phyloP scores from a whole-genome alignment of 2,797 vertebrate genomes.

The Tragopan temminckii region DNA sequence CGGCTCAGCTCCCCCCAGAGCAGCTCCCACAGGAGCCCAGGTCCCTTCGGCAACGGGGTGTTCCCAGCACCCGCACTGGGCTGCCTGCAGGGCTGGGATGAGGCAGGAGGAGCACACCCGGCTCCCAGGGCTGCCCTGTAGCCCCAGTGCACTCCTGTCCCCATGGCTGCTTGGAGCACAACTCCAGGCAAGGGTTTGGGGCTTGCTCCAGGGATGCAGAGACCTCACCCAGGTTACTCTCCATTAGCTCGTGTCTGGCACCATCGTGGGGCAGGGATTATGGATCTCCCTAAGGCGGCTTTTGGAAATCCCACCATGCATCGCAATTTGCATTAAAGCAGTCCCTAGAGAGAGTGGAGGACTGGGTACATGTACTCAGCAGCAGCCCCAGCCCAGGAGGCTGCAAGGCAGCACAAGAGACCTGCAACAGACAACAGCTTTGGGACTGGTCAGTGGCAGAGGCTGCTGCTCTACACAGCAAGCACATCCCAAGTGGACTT shows the following conservation, averaged over 20 bases:
- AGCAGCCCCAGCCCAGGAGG: background rate
- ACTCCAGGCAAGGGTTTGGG: conserved; percentile 16
- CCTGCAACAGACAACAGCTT: background rate
- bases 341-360: conserved; percentile 22
- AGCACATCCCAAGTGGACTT: background rate
- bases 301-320: conserved; percentile 68
- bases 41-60: background rate
- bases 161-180: background rate
- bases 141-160: rapidly evolving
- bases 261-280: conserved; percentile 63
- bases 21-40: background rate
- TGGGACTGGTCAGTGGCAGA: background rate
- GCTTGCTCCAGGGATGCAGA: background rate
- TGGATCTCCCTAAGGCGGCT: conserved; percentile 60
- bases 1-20: background rate
- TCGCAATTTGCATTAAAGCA: conserved; percentile 50
- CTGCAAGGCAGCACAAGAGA: background rate
- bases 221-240: background rate
- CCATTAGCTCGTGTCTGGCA: conserved; percentile 58
- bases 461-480: background rate
- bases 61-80: background rate
- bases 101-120: background rate
- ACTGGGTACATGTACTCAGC: background rate
- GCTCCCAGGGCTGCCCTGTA: background rate
- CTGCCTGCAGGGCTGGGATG: rapidly evolving